phyloP scores from a whole-genome alignment of 2,888 invertebrate species.

The Opisthograptis luteolata region DNA sequence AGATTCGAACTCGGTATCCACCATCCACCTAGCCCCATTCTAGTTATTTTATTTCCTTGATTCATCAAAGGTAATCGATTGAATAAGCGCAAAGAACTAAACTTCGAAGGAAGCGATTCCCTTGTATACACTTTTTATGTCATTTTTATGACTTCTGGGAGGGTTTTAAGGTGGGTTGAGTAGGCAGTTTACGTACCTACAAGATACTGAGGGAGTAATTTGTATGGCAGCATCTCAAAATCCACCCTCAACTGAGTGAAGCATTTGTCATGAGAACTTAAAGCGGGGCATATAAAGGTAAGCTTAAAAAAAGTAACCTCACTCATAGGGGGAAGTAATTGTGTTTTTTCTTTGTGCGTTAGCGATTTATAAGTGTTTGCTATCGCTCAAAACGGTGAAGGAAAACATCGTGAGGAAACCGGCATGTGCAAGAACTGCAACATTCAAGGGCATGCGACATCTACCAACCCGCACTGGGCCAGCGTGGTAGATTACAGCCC shows the following conservation, averaged over 20 bases:
- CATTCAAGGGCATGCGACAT: too few relatives aligned
- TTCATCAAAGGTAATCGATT: neutral
- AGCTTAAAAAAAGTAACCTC: constrained; percentile 21
- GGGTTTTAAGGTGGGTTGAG: constrained; percentile 22
- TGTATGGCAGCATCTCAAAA: constrained; percentile 19
- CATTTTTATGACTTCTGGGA: constrained; percentile 20
- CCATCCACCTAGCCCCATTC: too few relatives aligned
- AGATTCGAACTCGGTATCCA: too few relatives aligned
- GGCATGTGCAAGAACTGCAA: too few relatives aligned
- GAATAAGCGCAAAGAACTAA: constrained; percentile 4
- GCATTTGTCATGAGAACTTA: constrained; percentile 26
- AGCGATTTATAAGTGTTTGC: neutral
- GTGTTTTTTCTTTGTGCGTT: constrained; percentile 2
- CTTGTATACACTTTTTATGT: constrained; percentile 22
- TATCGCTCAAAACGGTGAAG: neutral
- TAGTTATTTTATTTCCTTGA: neutral
- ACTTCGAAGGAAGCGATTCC: constrained; percentile 8
- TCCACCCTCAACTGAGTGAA: constrained; percentile 6
- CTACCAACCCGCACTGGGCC: too few relatives aligned
- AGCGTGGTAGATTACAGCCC: too few relatives aligned
- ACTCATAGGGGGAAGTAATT: constrained; percentile 13
- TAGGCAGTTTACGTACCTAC: constrained; percentile 25
- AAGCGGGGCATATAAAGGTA: constrained; percentile 21
- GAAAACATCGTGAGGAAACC: too few relatives aligned
- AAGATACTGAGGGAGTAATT: constrained; percentile 21